A percentile compares a stretch with the other conserved stretches of the same genome.
Conservation (phyloP, 2,888 invertebrate genomes). For the Sphaeridia pumilis region DNA sequence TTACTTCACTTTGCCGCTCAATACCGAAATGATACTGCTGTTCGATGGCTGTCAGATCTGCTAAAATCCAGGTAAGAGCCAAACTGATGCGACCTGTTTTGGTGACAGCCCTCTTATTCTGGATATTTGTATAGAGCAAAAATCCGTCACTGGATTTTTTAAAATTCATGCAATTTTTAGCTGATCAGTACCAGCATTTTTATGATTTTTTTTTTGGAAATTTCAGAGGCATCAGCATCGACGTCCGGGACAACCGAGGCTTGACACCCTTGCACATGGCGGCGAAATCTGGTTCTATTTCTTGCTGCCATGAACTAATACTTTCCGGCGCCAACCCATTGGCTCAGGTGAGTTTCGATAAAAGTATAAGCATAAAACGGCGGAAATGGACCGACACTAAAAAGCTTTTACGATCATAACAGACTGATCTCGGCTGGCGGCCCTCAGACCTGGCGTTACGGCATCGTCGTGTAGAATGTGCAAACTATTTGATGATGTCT, state of each 20-base stretch:
- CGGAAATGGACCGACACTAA: neutral
- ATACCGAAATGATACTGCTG: conserved; percentile 37
- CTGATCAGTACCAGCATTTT: no score
- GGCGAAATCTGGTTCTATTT: conserved; percentile 38
- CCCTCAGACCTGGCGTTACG: conserved; percentile 32
- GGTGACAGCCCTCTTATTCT: no score
- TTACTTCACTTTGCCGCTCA: conserved; percentile 39
- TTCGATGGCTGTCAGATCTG: conserved; percentile 27
- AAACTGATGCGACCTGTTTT: no score
- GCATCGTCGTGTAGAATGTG: conserved; percentile 32
- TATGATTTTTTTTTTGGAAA: neutral
- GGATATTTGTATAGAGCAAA: no score
- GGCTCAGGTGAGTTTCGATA: conserved; percentile 20
- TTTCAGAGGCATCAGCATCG: conserved; percentile 33
- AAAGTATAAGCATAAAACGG: neutral
- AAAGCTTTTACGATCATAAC: conserved; percentile 8
- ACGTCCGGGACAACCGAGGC: conserved; percentile 37
- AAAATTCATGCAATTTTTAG: no score
- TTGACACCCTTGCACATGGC: conserved; percentile 39
- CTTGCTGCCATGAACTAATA: conserved; percentile 32
- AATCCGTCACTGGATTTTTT: no score
- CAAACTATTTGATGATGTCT: conserved; percentile 34
- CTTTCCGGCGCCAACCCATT: conserved; percentile 30
- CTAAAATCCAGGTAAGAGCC: conserved; percentile 24
- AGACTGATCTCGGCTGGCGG: conserved; percentile 34